These are phyloP conservation scores for Hylomyscus alleni DNA, from an alignment of 2,797 vertebrate species.

Conservation along the genomic window DNA sequence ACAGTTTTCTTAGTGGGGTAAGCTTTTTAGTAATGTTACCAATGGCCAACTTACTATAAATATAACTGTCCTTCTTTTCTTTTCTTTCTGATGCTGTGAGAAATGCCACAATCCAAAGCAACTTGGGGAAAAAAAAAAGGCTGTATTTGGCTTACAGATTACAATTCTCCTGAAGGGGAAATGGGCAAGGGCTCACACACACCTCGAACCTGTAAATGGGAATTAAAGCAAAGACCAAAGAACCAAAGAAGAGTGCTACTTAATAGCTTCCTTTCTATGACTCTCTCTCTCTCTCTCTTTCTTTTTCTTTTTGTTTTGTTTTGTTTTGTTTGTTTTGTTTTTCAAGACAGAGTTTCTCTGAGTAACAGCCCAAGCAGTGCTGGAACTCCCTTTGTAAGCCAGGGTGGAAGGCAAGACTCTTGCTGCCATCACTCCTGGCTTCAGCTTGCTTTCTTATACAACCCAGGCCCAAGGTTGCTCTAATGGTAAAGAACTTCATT, in stretches of 20 bases:
- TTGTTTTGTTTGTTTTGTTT: too few relatives aligned
- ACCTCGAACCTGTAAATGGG: not conserved
- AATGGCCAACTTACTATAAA: conserved; percentile 33
- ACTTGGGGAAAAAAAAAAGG: not conserved
- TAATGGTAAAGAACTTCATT: conserved; percentile 34
- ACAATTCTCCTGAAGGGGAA: not conserved
- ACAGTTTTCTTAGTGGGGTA: not conserved
- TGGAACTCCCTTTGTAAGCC: not conserved
- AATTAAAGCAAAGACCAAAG: not conserved
- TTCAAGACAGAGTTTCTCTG: not conserved
- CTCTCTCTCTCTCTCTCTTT: too few relatives aligned
- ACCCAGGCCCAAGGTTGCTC: not conserved
- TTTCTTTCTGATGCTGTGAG: not conserved
- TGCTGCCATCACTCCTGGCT: not conserved
- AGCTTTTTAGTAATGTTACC: conserved; percentile 21
- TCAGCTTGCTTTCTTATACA: not conserved
- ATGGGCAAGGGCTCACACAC: not conserved
- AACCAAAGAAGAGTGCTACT: too few relatives aligned
- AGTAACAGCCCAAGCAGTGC: not conserved
- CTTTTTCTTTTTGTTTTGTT: too few relatives aligned
- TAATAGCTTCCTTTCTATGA: not conserved
- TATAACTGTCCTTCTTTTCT: not conserved
- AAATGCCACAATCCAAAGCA: not conserved
- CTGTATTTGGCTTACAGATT: not conserved
- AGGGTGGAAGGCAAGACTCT: not conserved